phyloP scores from a whole-genome alignment of 2,113 vertebrate species.

The Engraulis encrasicolus region DNA sequence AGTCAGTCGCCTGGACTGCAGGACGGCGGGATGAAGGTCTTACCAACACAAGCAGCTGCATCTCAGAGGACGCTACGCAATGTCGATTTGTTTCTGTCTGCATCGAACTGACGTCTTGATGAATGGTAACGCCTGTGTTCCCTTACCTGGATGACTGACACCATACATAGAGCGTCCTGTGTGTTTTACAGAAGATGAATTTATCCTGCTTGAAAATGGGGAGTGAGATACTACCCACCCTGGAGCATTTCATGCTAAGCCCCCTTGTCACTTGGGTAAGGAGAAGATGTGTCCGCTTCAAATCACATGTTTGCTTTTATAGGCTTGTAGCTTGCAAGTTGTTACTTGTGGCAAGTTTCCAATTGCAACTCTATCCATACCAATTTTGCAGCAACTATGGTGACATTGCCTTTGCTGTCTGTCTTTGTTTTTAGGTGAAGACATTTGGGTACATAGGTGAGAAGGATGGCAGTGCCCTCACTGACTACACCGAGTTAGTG shows the following conservation, averaged over 20 bases:
- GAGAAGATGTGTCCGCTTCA: neutral
- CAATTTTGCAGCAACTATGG: too few species aligned
- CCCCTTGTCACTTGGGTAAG: conserved; percentile 76
- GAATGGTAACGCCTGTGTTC: neutral
- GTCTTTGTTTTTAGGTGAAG: conserved; percentile 59
- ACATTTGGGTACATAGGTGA: conserved; percentile 61
- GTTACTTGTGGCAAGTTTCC: neutral
- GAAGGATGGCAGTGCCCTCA: conserved; percentile 52
- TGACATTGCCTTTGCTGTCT: neutral
- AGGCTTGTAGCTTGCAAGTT: neutral
- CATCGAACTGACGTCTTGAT: neutral
- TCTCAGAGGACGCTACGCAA: neutral
- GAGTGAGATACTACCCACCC: conserved; percentile 51
- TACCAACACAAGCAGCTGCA: neutral
- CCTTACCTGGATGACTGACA: neutral
- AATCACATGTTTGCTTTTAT: neutral
- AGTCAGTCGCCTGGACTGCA: conserved; percentile 13
- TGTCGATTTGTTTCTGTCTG: neutral
- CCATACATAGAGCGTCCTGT: neutral
- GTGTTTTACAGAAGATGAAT: neutral
- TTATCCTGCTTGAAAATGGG: conserved; percentile 60
- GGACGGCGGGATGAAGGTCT: conserved; percentile 27
- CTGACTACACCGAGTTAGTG: conserved; percentile 67
- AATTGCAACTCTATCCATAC: neutral
- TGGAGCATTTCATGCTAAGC: conserved; percentile 72